These are phyloP conservation scores for Creontiades dilutus DNA, from an alignment of 2,888 invertebrate species.

Conservation along the genomic window DNA sequence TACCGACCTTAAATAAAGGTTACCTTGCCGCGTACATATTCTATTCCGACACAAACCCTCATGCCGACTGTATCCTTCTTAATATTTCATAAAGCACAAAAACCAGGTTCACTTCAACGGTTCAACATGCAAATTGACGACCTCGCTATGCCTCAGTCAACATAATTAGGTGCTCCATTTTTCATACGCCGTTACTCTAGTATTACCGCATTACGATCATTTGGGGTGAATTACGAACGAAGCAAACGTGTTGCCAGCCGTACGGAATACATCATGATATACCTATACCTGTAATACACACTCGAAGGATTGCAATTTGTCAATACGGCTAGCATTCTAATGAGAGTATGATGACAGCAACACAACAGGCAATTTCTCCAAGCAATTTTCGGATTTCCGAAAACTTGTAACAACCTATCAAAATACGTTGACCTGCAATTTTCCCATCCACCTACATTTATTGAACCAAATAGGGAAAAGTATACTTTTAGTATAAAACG, in stretches of 20 bases:
- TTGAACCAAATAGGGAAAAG: too few species aligned
- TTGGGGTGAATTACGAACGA: not conserved
- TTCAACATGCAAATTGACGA: not conserved
- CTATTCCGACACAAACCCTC: not conserved
- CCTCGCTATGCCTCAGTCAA: not conserved
- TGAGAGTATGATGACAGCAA: too few species aligned
- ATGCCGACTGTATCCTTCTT: not conserved
- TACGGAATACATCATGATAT: too few species aligned
- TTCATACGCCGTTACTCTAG: not conserved
- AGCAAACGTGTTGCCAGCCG: not conserved
- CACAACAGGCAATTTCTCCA: too few species aligned
- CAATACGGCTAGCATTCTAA: too few species aligned
- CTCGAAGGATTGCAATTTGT: too few species aligned
- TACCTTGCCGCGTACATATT: not conserved
- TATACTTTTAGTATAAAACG: too few species aligned
- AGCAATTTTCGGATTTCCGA: too few species aligned
- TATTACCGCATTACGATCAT: not conserved
- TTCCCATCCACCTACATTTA: too few species aligned
- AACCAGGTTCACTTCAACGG: not conserved
- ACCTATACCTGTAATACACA: too few species aligned
- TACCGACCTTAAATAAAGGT: not conserved
- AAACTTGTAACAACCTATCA: too few species aligned
- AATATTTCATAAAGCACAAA: constrained; percentile 19
- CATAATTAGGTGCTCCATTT: not conserved
- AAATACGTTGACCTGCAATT: too few species aligned